phyloP scores from a whole-genome alignment of 2,113 vertebrate genomes.

The Alligator sinensis region DNA sequence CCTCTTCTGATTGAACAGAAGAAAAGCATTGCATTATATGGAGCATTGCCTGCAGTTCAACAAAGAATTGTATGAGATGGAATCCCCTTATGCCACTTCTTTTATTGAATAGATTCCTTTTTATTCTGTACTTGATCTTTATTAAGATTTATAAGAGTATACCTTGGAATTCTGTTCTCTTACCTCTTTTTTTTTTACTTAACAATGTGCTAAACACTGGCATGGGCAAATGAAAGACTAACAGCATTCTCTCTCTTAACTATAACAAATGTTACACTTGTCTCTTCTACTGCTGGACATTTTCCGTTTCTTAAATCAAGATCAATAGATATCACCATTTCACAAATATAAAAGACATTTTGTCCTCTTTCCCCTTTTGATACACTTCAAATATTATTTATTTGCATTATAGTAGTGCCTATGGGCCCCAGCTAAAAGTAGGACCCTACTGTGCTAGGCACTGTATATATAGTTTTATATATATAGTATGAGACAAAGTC shows the following conservation, averaged over 20 bases:
- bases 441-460: not conserved
- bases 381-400: conserved; percentile 69
- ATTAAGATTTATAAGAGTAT: conserved; percentile 54
- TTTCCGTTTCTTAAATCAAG: conserved; percentile 66
- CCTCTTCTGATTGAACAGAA: conserved; percentile 45
- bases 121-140: conserved; percentile 24
- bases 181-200: conserved; percentile 63
- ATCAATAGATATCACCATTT: conserved; percentile 76
- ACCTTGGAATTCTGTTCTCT: conserved; percentile 42
- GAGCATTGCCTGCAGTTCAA: conserved; percentile 31
- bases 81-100: conserved; percentile 31
- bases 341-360: conserved; percentile 69
- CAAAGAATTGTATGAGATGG: conserved; percentile 16
- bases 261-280: conserved; percentile 71
- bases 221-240: conserved; percentile 76
- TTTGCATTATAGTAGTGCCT: conserved; percentile 41
- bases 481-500: not conserved
- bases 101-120: conserved; percentile 21
- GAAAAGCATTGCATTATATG: conserved; percentile 38
- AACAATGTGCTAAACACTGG: conserved; percentile 71
- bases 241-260: conserved; percentile 64
- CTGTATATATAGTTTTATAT: not conserved
- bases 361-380: conserved; percentile 58
- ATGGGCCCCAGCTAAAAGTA: conserved; percentile 50
- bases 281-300: conserved; percentile 67